These are phyloP conservation scores for Pampusana beccarii DNA, from an alignment of 2,113 vertebrate genomes.

Conservation along the genomic window DNA sequence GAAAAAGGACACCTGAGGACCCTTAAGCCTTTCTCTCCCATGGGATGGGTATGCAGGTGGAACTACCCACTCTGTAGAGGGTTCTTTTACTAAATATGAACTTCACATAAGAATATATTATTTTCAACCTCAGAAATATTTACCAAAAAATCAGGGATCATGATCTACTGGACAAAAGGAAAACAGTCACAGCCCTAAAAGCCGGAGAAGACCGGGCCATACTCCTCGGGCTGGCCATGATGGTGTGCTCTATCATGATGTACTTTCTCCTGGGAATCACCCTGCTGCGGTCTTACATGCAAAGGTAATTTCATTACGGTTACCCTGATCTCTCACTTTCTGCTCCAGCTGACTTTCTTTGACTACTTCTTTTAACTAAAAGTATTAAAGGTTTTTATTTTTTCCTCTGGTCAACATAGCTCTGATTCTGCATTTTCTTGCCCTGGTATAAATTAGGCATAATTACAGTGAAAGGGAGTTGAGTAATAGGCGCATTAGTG, in stretches of 20 bases:
- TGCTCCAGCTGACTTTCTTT: not conserved
- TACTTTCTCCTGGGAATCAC: conserved; percentile 95
- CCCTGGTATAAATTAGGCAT: not conserved
- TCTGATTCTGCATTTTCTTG: not conserved
- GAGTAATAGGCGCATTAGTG: rapidly evolving
- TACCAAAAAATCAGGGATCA: conserved; percentile 93
- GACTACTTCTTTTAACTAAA: not conserved
- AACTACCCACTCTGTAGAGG: not conserved
- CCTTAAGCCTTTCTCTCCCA: not conserved
- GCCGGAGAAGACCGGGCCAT: conserved; percentile 94
- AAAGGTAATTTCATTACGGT: conserved; percentile 77
- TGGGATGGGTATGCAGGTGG: not conserved
- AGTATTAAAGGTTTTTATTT: not conserved
- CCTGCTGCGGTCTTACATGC: conserved; percentile 88
- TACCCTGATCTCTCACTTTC: not conserved
- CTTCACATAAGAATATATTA: conserved; percentile 71
- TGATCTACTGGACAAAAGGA: conserved; percentile 92
- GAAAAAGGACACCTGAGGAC: conserved; percentile 34
- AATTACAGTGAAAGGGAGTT: not conserved
- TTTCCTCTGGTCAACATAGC: not conserved
- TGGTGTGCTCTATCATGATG: conserved; percentile 91
- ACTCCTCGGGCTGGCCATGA: conserved; percentile 91
- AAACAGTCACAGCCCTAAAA: conserved; percentile 91
- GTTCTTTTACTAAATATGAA: conserved; percentile 27
- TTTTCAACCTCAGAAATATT: conserved; percentile 88